phyloP scores from a whole-genome alignment of 2,113 vertebrate genomes.

The Tichodroma muraria region DNA sequence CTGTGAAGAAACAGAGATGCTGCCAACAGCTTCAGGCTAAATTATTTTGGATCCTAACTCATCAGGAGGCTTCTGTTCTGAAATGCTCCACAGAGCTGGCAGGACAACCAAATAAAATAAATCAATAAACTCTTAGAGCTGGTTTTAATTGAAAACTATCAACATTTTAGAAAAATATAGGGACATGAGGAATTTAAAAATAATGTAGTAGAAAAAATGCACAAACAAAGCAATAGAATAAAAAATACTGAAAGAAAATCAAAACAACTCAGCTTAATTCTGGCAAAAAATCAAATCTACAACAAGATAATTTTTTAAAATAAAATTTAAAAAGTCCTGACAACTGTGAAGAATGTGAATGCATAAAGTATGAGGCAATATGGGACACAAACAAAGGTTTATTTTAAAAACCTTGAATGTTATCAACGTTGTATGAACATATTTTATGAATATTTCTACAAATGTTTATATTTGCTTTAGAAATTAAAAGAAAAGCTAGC shows the following conservation, averaged over 20 bases:
- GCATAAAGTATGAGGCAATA: slow-evolving; percentile 15
- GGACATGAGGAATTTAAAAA: neutral
- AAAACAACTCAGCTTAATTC: neutral
- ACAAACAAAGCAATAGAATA: neutral
- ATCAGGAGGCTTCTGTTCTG: slow-evolving; percentile 39
- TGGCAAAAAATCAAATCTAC: slow-evolving; percentile 45
- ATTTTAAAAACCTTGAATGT: neutral
- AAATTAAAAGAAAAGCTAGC: neutral
- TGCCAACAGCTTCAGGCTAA: slow-evolving; percentile 37
- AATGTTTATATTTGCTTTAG: slow-evolving; percentile 16
- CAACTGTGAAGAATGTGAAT: neutral
- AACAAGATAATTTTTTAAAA: too few species aligned
- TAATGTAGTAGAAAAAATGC: neutral
- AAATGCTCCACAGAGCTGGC: slow-evolving; percentile 20
- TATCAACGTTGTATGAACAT: neutral
- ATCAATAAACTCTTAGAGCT: slow-evolving; percentile 33
- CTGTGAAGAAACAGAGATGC: slow-evolving; percentile 1
- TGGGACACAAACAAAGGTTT: neutral
- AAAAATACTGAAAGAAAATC: neutral
- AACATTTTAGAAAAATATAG: neutral
- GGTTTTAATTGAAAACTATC: slow-evolving; percentile 37
- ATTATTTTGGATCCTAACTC: slow-evolving; percentile 39
- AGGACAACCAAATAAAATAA: slow-evolving; percentile 31
- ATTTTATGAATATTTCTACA: neutral
- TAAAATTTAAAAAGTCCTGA: slow-evolving; percentile 10